Evolutionary conservation across 1,140 invertebrate species (phyloP), one percentile per base, ranked within the genome.

Genomic region (Drosophila nikananu): DNA sequence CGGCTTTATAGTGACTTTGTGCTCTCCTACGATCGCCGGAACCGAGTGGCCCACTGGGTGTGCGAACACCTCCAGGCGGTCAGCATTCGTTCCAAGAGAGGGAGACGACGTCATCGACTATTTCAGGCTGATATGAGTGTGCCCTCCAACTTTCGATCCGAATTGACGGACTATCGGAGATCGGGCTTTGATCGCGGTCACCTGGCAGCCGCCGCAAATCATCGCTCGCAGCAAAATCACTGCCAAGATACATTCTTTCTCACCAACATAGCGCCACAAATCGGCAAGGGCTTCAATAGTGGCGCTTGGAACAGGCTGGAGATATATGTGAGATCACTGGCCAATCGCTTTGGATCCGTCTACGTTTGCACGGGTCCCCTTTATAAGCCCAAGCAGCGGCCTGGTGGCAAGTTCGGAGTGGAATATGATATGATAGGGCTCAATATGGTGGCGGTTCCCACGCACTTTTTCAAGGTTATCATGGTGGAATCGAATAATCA

Each of bases 401-500:
- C 93, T 27, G 96, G 98, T 94, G 98, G 97, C 7, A 98, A 98
- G 93, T 95, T 95, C 35, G 99, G 98, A 92, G 96, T 99, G 0
- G 96, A 96, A 82, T 99, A 99, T 93, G 96, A 99, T 95, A 98
- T 99, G 7, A 97, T 99, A 76, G 99, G 98, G 1, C 92, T 95
- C 0, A 99, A 98, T 93, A 95, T 98, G 84, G 98, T 99, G 6
- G 97, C 99, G 2, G 99, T 99, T 9, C 99, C 99, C 1, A 99
- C 99, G 1, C 99, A 99, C 94, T 99, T 99, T 94, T 99, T 98
- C 93, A 99, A 99, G 95, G 95, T 98, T 8, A 94, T 98, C 9
- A 96, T 98, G 2, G 94, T 95, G 12, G 97, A 98, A 94, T 95
- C 95, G 0, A 60, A 59, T 25, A 25, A 81, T n/a, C 51, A 93